These are phyloP conservation scores for Loripinus fragilis DNA, from an alignment of 2,888 invertebrate species.

Conservation along the genomic window DNA sequence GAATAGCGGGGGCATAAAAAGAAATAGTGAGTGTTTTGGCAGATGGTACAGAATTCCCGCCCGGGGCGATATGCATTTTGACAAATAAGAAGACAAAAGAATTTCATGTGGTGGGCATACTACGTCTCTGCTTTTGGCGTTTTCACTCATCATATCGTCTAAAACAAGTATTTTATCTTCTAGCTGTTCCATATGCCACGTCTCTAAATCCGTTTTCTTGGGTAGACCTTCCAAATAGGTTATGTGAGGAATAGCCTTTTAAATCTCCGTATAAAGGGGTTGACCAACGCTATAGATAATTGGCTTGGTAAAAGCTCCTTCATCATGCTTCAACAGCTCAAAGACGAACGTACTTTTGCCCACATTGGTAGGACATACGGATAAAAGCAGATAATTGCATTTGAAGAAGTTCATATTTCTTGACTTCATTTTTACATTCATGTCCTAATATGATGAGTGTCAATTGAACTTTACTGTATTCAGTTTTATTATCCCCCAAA, in stretches of 20 bases:
- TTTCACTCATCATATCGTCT: slow-evolving; percentile 47
- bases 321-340: slow-evolving; percentile 43
- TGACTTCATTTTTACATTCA: slow-evolving; percentile 9
- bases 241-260: slow-evolving; percentile 42
- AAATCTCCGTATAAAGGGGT: slow-evolving; percentile 52
- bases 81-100: slow-evolving; percentile 53
- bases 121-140: slow-evolving; percentile 40
- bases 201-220: slow-evolving; percentile 35
- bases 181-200: slow-evolving; percentile 41
- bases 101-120: slow-evolving; percentile 52
- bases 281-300: slow-evolving; percentile 57
- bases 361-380: slow-evolving; percentile 38
- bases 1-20: too few relatives aligned
- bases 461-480: too few relatives aligned
- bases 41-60: slow-evolving; percentile 49
- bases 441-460: slow-evolving; percentile 8
- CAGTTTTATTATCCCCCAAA: too few relatives aligned
- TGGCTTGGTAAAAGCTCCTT: slow-evolving; percentile 43
- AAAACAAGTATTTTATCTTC: slow-evolving; percentile 41
- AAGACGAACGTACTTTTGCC: slow-evolving; percentile 49
- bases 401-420: too few relatives aligned
- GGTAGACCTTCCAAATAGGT: slow-evolving; percentile 48
- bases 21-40: slow-evolving; percentile 57
- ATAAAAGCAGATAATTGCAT: not conserved
- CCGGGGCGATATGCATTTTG: slow-evolving; percentile 52